Evolutionary conservation across 2,797 vertebrate species (phyloP).

Genomic region (Fistularia tabacaria): DNA sequence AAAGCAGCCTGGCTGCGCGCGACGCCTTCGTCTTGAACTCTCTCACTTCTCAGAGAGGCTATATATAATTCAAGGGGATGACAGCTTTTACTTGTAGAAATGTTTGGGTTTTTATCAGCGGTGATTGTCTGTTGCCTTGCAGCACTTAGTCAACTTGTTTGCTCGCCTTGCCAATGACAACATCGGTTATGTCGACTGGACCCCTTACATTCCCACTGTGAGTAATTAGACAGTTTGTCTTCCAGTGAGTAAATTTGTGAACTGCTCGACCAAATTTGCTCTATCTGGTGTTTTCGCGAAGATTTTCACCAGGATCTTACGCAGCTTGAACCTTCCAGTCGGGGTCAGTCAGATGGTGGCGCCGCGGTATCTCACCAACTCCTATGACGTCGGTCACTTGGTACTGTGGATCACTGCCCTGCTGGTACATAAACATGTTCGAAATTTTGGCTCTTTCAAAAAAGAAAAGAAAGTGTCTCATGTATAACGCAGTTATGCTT

Average conservation of each 20-base stretch:
- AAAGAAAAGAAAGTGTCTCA: background rate
- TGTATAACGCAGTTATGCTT: background rate
- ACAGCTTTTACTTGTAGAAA: conserved; percentile 19
- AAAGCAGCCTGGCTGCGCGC: conserved; percentile 21
- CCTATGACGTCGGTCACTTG: conserved; percentile 91
- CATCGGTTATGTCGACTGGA: conserved; percentile 96
- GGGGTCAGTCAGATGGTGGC: conserved; percentile 93
- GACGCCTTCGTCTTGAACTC: conserved; percentile 14
- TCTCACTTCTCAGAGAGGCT: conserved; percentile 5
- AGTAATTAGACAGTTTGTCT: conserved; percentile 40
- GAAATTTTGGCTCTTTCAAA: background rate
- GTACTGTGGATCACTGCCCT: conserved; percentile 96
- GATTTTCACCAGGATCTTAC: conserved; percentile 96
- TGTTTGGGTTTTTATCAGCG: conserved; percentile 5
- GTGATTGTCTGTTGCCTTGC: conserved; percentile 50
- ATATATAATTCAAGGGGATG: conserved; percentile 34
- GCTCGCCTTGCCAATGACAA: conserved; percentile 94
- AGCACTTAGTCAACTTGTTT: conserved; percentile 95
- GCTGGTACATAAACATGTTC: conserved; percentile 74
- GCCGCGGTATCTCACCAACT: conserved; percentile 88
- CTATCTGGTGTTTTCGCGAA: conserved; percentile 45
- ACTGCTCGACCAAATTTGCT: background rate
- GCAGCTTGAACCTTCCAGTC: conserved; percentile 94
- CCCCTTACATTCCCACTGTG: conserved; percentile 93
- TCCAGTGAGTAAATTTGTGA: background rate